Percentiles rank a stretch among this genome's conserved stretches.
Conservation (phyloP, 2,888 invertebrate genomes). For the Heteromurus nitidus region DNA sequence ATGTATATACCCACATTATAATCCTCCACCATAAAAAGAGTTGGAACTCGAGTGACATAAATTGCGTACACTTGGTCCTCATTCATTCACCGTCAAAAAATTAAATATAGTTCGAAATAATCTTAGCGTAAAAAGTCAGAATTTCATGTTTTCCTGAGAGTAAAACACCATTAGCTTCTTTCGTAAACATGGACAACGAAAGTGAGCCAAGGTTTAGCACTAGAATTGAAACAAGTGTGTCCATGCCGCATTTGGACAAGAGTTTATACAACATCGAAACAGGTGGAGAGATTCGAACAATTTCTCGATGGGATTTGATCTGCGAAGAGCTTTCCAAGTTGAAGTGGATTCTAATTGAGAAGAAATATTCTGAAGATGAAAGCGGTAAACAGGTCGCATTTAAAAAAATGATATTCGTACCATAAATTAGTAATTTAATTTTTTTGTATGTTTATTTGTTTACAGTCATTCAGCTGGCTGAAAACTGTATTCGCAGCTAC, state of each 20-base stretch:
- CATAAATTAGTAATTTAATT: background rate
- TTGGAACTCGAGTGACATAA: too few relatives aligned
- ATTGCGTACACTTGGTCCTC: too few relatives aligned
- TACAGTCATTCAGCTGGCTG: background rate
- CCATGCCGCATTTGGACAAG: background rate
- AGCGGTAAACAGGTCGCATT: constrained; percentile 12
- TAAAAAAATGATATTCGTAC: constrained; percentile 27
- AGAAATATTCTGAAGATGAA: constrained; percentile 73
- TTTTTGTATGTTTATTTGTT: background rate
- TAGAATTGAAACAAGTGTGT: background rate
- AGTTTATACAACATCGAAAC: background rate
- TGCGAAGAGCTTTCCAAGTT: background rate
- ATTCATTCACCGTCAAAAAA: too few relatives aligned
- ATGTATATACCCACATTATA: too few relatives aligned
- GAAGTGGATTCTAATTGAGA: background rate
- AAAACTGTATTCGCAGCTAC: background rate
- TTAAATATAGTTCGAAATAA: too few relatives aligned
- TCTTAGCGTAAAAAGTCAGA: too few relatives aligned
- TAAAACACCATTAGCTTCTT: too few relatives aligned
- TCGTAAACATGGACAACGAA: too few relatives aligned
- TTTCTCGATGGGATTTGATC: background rate
- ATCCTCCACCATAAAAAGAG: too few relatives aligned
- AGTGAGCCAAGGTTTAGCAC: too few relatives aligned
- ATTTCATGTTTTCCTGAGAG: too few relatives aligned
- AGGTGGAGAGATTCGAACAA: background rate